phyloP scores from a whole-genome alignment of 2,888 invertebrate species.

The Eilema sororculum region DNA sequence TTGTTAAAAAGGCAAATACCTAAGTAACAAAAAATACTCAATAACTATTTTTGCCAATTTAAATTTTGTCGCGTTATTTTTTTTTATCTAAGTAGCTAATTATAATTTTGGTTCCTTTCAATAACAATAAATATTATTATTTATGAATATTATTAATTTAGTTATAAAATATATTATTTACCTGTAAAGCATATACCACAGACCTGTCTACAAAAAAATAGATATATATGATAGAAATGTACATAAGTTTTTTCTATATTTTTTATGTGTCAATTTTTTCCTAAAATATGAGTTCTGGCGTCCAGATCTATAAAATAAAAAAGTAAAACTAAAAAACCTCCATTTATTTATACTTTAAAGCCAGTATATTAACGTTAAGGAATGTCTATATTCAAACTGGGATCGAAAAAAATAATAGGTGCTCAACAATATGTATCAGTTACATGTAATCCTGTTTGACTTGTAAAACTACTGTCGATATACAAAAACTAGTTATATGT shows the following conservation, averaged over 20 bases:
- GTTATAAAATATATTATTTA: neutral
- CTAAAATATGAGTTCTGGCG: neutral
- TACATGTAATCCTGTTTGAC: conserved; percentile 17
- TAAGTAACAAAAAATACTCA: neutral
- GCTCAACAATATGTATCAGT: conserved; percentile 1
- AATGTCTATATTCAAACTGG: neutral
- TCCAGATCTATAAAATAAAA: neutral
- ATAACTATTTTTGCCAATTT: neutral
- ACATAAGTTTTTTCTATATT: neutral
- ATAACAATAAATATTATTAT: neutral
- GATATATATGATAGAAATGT: no score
- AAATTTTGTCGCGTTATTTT: neutral
- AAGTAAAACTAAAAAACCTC: no score
- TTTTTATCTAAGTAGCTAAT: no score
- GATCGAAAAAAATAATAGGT: neutral
- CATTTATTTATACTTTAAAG: neutral
- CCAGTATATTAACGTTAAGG: neutral
- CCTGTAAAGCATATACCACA: neutral
- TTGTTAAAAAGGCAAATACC: neutral
- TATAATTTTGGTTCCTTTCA: neutral
- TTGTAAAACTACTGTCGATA: conserved; percentile 21
- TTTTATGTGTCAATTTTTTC: neutral
- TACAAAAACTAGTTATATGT: conserved; percentile 27
- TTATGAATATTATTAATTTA: conserved; percentile 1
- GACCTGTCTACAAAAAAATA: neutral